These are phyloP conservation scores for Ochotona princeps DNA, from an alignment of 2,113 vertebrate genomes.

Conservation along the genomic window DNA sequence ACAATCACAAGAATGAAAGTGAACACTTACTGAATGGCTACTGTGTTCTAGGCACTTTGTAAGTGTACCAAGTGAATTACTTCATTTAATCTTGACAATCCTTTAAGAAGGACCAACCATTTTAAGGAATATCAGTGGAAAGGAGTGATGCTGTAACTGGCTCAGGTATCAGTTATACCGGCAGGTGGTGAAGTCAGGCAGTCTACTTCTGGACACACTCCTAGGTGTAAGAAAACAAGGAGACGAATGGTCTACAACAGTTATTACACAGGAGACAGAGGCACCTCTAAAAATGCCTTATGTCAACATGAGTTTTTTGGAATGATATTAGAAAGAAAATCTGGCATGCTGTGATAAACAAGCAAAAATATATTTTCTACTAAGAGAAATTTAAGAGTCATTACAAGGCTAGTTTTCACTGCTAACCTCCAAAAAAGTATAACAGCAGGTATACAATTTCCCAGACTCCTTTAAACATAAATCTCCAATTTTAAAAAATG, in stretches of 20 bases:
- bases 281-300: neutral
- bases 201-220: neutral
- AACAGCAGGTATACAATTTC: neutral
- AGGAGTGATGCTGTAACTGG: neutral
- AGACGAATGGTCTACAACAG: neutral
- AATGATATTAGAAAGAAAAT: conserved; percentile 7
- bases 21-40: neutral
- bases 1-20: neutral
- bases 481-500: neutral
- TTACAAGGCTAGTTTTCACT: conserved; percentile 32
- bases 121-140: neutral
- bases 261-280: neutral
- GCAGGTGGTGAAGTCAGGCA: neutral
- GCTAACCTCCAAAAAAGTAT: neutral
- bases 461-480: neutral
- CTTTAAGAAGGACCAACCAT: neutral
- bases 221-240: neutral
- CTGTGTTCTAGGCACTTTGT: neutral
- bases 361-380: conserved; percentile 16
- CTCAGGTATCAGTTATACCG: neutral
- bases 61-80: neutral
- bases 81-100: neutral
- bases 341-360: neutral
- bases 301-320: neutral
- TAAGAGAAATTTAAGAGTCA: neutral